phyloP scores from a whole-genome alignment of 2,113 vertebrate species.

The Ciconia maguari region DNA sequence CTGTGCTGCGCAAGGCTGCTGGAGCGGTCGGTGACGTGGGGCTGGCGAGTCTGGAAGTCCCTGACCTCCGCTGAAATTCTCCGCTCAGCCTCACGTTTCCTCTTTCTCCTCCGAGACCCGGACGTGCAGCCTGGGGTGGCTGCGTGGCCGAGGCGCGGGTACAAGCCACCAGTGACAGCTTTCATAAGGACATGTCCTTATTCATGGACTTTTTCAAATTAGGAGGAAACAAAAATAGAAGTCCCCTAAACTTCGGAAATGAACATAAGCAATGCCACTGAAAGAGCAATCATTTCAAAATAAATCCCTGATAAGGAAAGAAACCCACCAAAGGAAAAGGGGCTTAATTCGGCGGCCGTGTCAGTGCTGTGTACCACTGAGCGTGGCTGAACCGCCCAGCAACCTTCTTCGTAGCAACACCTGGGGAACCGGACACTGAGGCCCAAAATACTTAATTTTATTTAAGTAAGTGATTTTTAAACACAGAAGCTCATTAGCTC shows the following conservation, averaged over 20 bases:
- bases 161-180: not conserved
- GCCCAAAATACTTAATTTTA: not conserved
- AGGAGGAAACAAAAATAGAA: not conserved
- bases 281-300: not conserved
- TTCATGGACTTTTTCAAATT: too few relatives aligned
- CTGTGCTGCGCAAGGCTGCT: rapidly evolving
- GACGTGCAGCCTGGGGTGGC: not conserved
- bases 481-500: not conserved
- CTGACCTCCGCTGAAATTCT: not conserved
- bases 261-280: not conserved
- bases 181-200: not conserved
- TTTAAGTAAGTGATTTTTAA: conserved; percentile 16
- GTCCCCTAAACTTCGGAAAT: not conserved
- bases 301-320: not conserved
- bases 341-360: not conserved
- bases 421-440: not conserved
- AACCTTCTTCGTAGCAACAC: not conserved
- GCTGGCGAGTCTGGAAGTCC: not conserved
- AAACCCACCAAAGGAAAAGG: not conserved
- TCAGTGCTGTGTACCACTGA: not conserved
- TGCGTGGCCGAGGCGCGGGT: rapidly evolving
- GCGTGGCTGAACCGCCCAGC: not conserved
- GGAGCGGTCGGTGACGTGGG: rapidly evolving
- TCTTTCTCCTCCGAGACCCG: not conserved
- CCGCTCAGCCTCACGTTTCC: rapidly evolving